Evolutionary conservation across 2,113 vertebrate genomes (phyloP).

Genomic region (Leiothrix lutea): DNA sequence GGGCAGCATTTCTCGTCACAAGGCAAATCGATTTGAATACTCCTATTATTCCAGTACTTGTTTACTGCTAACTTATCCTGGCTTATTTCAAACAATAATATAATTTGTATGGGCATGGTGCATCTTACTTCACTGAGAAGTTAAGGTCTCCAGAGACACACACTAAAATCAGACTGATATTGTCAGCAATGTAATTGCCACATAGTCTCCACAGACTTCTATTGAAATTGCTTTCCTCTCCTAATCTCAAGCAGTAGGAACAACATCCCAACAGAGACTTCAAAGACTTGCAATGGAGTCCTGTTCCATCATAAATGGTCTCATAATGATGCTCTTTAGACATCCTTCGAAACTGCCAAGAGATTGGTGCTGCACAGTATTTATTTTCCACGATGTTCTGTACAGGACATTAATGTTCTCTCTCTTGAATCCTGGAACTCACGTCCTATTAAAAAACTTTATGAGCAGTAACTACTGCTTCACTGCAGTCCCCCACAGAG

Average conservation of each 20-base stretch:
- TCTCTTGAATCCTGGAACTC: slow-evolving; percentile 58
- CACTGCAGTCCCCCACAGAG: slow-evolving; percentile 49
- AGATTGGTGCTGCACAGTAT: slow-evolving; percentile 57
- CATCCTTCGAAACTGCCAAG: slow-evolving; percentile 63
- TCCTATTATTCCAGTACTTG: not conserved
- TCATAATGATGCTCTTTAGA: slow-evolving; percentile 66
- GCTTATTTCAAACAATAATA: slow-evolving; percentile 42
- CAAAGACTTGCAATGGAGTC: slow-evolving; percentile 59
- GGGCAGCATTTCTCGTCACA: not conserved
- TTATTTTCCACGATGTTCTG: slow-evolving; percentile 59
- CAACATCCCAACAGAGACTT: slow-evolving; percentile 63
- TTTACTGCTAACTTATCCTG: not conserved
- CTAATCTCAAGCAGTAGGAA: slow-evolving; percentile 60
- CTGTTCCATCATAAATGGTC: slow-evolving; percentile 59
- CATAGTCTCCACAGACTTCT: slow-evolving; percentile 58
- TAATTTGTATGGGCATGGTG: slow-evolving; percentile 54
- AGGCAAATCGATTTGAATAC: not conserved
- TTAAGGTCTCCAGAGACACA: slow-evolving; percentile 24
- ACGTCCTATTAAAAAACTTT: slow-evolving; percentile 53
- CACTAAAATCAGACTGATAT: slow-evolving; percentile 58
- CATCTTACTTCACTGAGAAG: slow-evolving; percentile 40
- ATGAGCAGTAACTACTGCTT: slow-evolving; percentile 66
- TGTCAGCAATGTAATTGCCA: slow-evolving; percentile 64
- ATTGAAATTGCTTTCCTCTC: slow-evolving; percentile 69
- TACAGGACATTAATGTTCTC: slow-evolving; percentile 63